Percentiles rank a stretch among this genome's conserved stretches.
phyloP scores from a whole-genome alignment of 2,888 invertebrate species.

The Dioctria linearis region DNA sequence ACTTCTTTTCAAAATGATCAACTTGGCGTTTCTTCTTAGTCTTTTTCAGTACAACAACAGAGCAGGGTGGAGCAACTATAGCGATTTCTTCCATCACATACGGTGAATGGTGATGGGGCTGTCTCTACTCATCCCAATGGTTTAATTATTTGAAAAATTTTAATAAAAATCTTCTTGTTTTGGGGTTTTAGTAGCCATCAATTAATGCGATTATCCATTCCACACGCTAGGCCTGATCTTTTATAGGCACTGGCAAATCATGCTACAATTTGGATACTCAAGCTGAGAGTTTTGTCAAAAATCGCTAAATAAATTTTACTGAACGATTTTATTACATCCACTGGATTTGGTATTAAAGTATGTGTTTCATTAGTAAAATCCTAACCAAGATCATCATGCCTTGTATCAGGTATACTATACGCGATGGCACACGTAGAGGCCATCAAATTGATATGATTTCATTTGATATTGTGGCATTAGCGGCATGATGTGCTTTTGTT shows the following conservation, averaged over 20 bases:
- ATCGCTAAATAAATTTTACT: slow-evolving; percentile 79
- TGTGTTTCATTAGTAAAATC: slow-evolving; percentile 89
- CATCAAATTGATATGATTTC: slow-evolving; percentile 75
- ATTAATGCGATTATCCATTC: slow-evolving; percentile 88
- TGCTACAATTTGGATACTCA: slow-evolving; percentile 72
- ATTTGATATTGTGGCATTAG: slow-evolving; percentile 73
- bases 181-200: slow-evolving; percentile 74
- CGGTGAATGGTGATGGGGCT: slow-evolving; percentile 78
- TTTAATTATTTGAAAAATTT: slow-evolving; percentile 85
- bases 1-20: too few species aligned
- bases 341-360: slow-evolving; percentile 86
- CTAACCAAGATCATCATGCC: slow-evolving; percentile 90
- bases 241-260: slow-evolving; percentile 80
- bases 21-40: too few species aligned
- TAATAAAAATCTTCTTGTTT: slow-evolving; percentile 72
- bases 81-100: too few species aligned
- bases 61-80: slow-evolving; percentile 82
- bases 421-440: slow-evolving; percentile 82
- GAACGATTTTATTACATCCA: slow-evolving; percentile 78
- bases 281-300: slow-evolving; percentile 74
- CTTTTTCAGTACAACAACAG: too few species aligned
- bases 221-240: slow-evolving; percentile 85
- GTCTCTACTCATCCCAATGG: slow-evolving; percentile 91
- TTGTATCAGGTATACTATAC: slow-evolving; percentile 77
- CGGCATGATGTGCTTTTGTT: slow-evolving; percentile 69